Evolutionary conservation across 2,797 vertebrate genomes (phyloP), one percentile per base, ranked within the genome.

Genomic region (Hylomyscus alleni): DNA sequence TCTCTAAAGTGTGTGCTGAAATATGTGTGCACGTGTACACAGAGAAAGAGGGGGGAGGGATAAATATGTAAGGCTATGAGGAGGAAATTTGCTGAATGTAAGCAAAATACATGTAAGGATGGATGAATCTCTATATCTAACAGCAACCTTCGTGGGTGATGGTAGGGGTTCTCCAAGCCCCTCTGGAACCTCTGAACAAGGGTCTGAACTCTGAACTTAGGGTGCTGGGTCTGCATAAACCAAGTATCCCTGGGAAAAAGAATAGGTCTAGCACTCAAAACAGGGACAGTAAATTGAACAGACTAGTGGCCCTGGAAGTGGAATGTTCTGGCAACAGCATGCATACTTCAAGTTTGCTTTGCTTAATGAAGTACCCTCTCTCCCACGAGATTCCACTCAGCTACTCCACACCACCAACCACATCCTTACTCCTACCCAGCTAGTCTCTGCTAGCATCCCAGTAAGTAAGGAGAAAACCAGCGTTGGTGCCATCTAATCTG

Each of bases 361-460:
- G 69, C n/a, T 88, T 22, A 20, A 1, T 19, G 40, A 73, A 50
- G 26, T 3, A 80, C 92, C 76, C 56, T 72, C 44, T 60, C 44
- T 47, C 3, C 5, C 56, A 14, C 14, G 44, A 50, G 24, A 76
- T 44, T 81, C 75, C 56, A 40, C 56, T 77, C 75, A 80, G 78
- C 84, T 47, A 62, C 13, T 0, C 17, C 11, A 54, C 52, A 67
- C 65, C 31, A 9, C 22, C 0, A 4, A 72, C 67, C 93, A 62
- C 72, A 80, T 40, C 69, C 60, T 81, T 60, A 58, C 69, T 91
- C 85, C 86, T 96, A n/a, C n/a, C 75, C 31, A n/a, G 69, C 62
- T 87, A 56, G 31, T 8, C 47, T 76, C 86, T 84, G 44, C 83
- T 82, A 34, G 31, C 47, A 50, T 72, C 69, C 80, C 37, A 92